Base-by-base conservation (phyloP, 2,888 invertebrate genomes). In the Cylloceria caligata region DNA sequence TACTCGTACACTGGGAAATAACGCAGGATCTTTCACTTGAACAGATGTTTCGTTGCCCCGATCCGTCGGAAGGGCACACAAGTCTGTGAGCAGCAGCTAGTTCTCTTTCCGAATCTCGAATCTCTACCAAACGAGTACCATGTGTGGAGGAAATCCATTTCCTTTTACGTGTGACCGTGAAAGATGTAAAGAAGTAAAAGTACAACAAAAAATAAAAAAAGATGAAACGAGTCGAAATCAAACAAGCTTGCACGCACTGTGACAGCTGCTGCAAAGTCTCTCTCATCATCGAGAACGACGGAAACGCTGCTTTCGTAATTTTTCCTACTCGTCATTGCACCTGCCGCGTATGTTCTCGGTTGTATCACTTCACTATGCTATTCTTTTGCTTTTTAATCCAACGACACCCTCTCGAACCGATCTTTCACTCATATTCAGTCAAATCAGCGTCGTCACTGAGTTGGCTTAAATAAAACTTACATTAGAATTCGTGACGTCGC, bases 131-230 rank as follows among this genome's bases (percentile, higher is more conserved):
- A 90, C 90, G 89, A 90, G 90, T 83, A 90, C 87, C 91, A 92
- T 90, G 91, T 92, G 91, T 89, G 88, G 89, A 92, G 91, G 91
- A 92, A 92, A 91, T 91, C 86, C 91, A 91, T 91, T 92, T 92
- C 92, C 92, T 92, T 90, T 90, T 86, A 86, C 87, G 86, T 81
- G 68, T 60, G 79, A 83, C 79, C 82, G 79, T 83, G 82, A 80
- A 83, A 72, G 65, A 79, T 62, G 82, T 39, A 49, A 57, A 57
- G 73, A 69, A 73, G 45, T 47, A 57, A 42, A 55, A 55, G 55
- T 16, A 42, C 21, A 6, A 74, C 78, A 84, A 86, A 87, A 88
- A 86, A 69, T 86, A 85, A 84, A 79, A 83, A 81, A 79, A 83
- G 84, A 86, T 84, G 89, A 57, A 74, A 81, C 81, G 45, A 74